Conservation (phyloP, 2,888 invertebrate genomes). For the Julus scanicus region DNA sequence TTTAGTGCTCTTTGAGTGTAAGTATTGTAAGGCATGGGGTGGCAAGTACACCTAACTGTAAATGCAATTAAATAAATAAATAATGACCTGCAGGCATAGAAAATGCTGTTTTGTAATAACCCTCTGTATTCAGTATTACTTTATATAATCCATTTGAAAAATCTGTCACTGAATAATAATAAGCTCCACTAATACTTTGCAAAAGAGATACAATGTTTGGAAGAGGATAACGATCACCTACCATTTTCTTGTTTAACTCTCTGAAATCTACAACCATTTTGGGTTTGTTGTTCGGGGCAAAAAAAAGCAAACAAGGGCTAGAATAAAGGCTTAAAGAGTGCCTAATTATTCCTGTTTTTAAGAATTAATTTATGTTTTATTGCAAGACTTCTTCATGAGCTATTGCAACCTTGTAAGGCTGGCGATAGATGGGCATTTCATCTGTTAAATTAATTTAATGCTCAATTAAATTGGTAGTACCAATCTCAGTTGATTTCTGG, state of each 20-base stretch:
- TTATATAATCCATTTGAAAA: conserved; percentile 40
- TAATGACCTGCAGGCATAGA: background rate
- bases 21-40: too few species aligned
- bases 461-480: background rate
- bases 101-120: background rate
- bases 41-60: too few species aligned
- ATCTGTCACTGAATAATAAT: background rate
- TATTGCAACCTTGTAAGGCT: conserved; percentile 25
- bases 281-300: background rate
- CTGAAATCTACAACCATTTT: conserved; percentile 40
- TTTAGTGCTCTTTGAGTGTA: too few species aligned
- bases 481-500: background rate
- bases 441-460: background rate
- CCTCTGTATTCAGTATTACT: background rate
- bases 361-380: conserved; percentile 26
- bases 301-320: conserved; percentile 46
- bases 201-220: background rate
- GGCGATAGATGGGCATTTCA: background rate
- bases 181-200: background rate
- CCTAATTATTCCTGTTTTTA: conserved; percentile 37
- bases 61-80: too few species aligned
- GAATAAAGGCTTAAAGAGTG: conserved; percentile 46
- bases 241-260: too few species aligned
- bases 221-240: conserved; percentile 48
- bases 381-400: conserved; percentile 14